Conservation (phyloP, 2,113 vertebrate genomes). For the Poecile atricapillus region DNA sequence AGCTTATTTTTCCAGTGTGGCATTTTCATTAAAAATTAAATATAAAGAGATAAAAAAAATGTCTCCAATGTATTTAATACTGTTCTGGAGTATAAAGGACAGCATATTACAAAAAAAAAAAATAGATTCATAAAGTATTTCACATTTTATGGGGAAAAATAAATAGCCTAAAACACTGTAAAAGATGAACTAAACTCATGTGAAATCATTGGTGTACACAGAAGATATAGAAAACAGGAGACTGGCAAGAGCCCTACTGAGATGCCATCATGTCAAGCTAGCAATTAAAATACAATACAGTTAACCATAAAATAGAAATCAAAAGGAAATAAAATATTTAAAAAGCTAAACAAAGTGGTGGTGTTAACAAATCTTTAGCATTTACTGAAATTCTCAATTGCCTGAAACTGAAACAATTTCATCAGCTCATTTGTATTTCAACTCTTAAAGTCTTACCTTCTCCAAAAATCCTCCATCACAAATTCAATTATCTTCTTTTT, state of each 20-base stretch:
- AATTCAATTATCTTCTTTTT: neutral
- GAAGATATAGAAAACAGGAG: neutral
- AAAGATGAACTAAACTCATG: neutral
- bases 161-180: neutral
- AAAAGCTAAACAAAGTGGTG: neutral
- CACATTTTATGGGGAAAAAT: neutral
- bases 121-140: neutral
- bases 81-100: neutral
- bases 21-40: conserved; percentile 36
- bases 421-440: neutral
- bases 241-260: neutral
- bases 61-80: neutral
- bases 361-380: neutral
- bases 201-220: neutral
- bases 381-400: neutral
- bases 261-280: neutral
- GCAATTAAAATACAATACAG: conserved; percentile 36
- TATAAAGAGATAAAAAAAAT: neutral
- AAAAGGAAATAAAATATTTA: conserved; percentile 45
- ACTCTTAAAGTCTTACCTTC: neutral
- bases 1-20: neutral
- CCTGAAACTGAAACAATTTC: neutral
- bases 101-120: neutral
- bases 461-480: neutral
- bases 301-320: conserved; percentile 9